These are phyloP conservation scores for Hippopotamyrus pictus DNA, from an alignment of 2,797 vertebrate genomes.

Conservation along the genomic window DNA sequence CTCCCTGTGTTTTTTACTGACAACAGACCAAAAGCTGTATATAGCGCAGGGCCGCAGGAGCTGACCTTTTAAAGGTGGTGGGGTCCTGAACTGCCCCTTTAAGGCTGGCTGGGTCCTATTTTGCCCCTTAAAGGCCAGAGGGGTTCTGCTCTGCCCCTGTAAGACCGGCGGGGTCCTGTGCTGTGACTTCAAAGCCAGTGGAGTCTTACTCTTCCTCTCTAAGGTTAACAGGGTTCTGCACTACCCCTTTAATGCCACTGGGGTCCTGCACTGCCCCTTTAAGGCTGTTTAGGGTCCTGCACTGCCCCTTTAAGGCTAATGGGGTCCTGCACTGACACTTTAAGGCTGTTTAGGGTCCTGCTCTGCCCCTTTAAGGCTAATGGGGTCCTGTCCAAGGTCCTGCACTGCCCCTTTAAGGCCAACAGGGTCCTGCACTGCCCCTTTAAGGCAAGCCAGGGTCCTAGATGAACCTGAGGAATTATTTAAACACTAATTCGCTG, in stretches of 20 bases:
- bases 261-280: not conserved
- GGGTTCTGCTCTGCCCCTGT: not conserved
- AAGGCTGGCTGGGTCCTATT: not conserved
- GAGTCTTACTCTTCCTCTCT: not conserved
- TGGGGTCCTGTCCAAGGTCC: not conserved
- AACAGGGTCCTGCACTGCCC: too few species aligned
- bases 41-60: not conserved
- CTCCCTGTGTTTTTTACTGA: constrained; percentile 25
- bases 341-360: not conserved
- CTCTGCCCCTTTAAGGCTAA: not conserved
- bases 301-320: not conserved
- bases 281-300: not conserved
- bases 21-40: constrained; percentile 29
- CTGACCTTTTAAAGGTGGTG: not conserved
- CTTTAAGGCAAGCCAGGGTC: not conserved
- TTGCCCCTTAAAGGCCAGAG: not conserved
- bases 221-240: not conserved
- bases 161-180: not conserved
- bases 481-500: not conserved
- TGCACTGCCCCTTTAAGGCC: not conserved
- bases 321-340: not conserved
- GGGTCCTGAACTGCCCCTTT: not conserved
- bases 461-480: not conserved
- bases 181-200: not conserved
- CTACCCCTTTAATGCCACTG: not conserved